phyloP scores from a whole-genome alignment of 2,797 vertebrate genomes.

The Valencia hispanica region DNA sequence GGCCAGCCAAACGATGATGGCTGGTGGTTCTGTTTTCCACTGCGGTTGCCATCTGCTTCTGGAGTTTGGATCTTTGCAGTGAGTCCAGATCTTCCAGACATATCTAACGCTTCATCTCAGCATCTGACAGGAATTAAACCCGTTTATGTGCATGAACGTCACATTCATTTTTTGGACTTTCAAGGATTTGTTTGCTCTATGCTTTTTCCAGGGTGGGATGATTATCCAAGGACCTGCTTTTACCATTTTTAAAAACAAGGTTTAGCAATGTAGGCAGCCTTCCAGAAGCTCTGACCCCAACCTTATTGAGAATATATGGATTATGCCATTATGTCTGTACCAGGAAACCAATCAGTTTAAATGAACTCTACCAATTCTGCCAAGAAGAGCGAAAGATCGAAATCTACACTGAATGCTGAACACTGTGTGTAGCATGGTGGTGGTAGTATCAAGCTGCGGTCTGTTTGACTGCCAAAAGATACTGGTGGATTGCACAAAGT shows the following conservation, averaged over 20 bases:
- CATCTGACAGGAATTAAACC: slow-evolving; percentile 4
- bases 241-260: neutral
- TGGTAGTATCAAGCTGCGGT: neutral
- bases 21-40: slow-evolving; percentile 63
- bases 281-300: neutral
- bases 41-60: slow-evolving; percentile 66
- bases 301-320: neutral
- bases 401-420: neutral
- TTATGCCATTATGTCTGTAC: neutral
- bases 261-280: neutral
- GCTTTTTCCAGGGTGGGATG: neutral
- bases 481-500: neutral
- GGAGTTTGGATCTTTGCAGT: slow-evolving; percentile 45
- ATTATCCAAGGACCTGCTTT: neutral
- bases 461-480: neutral
- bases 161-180: neutral
- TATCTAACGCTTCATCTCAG: neutral
- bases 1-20: slow-evolving; percentile 32
- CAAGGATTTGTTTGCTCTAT: neutral
- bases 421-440: neutral
- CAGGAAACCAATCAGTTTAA: neutral
- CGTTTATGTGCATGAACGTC: neutral
- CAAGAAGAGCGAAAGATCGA: neutral
- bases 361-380: neutral
- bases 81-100: slow-evolving; percentile 49